Percentiles rank a stretch among this genome's conserved stretches.
Evolutionary conservation across 2,797 vertebrate species (phyloP).

Genomic region (Vipera ursinii): DNA sequence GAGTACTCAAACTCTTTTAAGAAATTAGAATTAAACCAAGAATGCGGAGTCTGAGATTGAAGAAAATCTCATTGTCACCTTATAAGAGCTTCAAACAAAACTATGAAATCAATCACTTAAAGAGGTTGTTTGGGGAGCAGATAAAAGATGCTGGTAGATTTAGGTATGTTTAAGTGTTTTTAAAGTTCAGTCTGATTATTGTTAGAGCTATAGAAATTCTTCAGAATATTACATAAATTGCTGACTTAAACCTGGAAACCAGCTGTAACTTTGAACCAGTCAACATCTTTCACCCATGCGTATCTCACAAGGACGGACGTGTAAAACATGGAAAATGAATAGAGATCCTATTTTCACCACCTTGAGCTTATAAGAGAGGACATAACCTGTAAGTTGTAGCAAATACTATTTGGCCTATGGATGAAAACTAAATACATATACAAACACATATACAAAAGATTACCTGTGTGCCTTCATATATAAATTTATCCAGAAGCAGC

Average conservation of each 20-base stretch:
- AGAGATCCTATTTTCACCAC: neutral
- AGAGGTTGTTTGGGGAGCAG: neutral
- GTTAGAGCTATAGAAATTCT: neutral
- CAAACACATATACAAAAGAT: neutral
- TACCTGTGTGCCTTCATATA: neutral
- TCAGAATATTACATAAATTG: neutral
- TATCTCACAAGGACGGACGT: neutral
- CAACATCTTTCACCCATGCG: neutral
- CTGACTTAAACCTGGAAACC: neutral
- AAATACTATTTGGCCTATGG: neutral
- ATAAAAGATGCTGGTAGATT: constrained; percentile 11
- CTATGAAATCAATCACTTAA: neutral
- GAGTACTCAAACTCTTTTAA: constrained; percentile 12
- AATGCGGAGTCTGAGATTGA: neutral
- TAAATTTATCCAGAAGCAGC: neutral
- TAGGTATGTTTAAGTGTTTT: neutral
- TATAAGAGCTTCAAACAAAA: constrained; percentile 21
- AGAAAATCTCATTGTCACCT: constrained; percentile 8
- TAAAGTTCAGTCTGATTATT: neutral
- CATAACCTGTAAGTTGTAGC: neutral
- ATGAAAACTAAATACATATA: neutral
- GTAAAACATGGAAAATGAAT: neutral
- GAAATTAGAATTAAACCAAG: constrained; percentile 10
- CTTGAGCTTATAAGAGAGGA: neutral
- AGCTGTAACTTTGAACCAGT: neutral